Evolutionary conservation across 2,797 vertebrate genomes (phyloP), one percentile per base, ranked within the genome.

Genomic region (Basileuterus tristriatus): DNA sequence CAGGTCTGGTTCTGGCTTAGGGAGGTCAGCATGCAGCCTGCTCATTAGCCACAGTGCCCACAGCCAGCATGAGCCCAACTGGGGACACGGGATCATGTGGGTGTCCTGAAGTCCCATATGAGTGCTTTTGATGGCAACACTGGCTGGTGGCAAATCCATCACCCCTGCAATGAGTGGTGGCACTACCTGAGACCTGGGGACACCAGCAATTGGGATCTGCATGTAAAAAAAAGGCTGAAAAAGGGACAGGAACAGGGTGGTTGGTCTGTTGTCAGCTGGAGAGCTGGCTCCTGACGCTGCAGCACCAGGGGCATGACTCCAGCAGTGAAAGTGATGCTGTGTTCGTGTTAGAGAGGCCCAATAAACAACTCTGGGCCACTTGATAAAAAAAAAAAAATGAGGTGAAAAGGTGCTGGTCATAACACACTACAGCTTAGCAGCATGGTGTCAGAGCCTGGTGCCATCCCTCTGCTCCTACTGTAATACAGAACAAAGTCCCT

Each of bases 81-180:
- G 52, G 52, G 77, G 19, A 20, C 1, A 1, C 2, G 18, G 49
- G 32, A 70, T 68, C 53, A 10, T 47, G 50, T 79, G 32, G 21
- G 13, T 84, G 52, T 69, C 60, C 32, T 82, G 37, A 76, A 88
- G 77, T 75, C 64, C 29, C 15, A 7, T 1, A 1, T 37, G 24
- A 56, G 34, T 12, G 6, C 12, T 44, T 91, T 81, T 0, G 0
- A 27, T 8, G 3, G 29, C 2, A 2, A 37, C 68, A 21, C 58
- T 88, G 56, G 39, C 53, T 88, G 59, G 18, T 5, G 63, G 17
- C 5, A 21, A 30, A 58, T 83, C 65, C 7, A 5, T 47, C 6
- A 8, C 23, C 30, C 37, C 0, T 0, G 47, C 60, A 67, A 43
- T 44, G 30, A 89, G 44, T 3, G 3, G 62, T 9, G n/a, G 47